Evolutionary conservation across 1,140 invertebrate species (phyloP), one percentile per base, ranked within the genome.

Genomic region (Pygmarrhopalites habei): DNA sequence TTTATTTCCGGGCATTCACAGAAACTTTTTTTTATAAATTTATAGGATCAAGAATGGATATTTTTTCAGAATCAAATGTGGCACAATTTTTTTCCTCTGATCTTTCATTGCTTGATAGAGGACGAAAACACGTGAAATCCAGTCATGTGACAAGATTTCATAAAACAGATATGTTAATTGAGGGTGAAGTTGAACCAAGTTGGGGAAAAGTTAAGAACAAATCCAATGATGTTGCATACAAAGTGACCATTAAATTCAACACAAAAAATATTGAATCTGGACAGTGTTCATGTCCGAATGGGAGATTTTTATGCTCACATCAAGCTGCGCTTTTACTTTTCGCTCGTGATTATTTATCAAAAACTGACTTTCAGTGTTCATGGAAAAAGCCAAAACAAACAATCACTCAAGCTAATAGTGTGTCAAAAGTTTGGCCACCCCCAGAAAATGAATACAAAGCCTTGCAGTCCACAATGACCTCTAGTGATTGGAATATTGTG

Each of bases 131-230:
- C 26, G 26, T 53, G 7, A 53, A 28, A 26, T 53, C 51, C 25
- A 7, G 10, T 28, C 51, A 53, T 28, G n/a, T 53, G 7, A 3
- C 15, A 26, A 5, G 12, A 10, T 53, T 7, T 17, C 2, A 7
- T 5, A 26, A 53, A 53, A 53, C 21, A 12, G 10, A 19, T 15
- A 17, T 2, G 2, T 5, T 5, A 17, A 26, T 53, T 53, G 10
- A 2, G 3, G 51, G 15, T 25, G 12, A 23, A 7, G 51, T 53
- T 53, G 51, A 53, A 14, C 51, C 51, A 53, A 53, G 51, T 53
- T 53, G 26, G 14, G 51, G 51, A 53, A 14, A 14, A 53, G 7
- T 23, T 25, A 53, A 28, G 7, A 23, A 15, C 25, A 23, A 53
- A 26, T 5, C 21, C 15, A 35, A 53, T 12, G 21, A 17, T 3